Evolutionary conservation across 2,888 invertebrate genomes (phyloP), one percentile per base, ranked within the genome.

Genomic region (Meandrusa payeni): DNA sequence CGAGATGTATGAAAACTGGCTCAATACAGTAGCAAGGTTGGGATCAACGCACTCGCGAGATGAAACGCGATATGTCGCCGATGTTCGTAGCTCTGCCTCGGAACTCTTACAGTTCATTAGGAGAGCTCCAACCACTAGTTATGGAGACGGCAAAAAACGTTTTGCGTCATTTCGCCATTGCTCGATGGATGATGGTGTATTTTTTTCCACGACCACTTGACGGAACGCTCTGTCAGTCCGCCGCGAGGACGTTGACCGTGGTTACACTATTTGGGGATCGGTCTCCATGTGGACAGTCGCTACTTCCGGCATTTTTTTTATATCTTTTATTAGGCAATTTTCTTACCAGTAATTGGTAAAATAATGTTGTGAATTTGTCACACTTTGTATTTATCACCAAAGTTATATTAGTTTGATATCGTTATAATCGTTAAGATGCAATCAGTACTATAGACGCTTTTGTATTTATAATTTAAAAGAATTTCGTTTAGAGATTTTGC

Each of bases 171-270:
- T 77, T 74, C 69, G 62, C 73, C 64, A 60, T 63, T 55, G 59
- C 61, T 63, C 47, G 46, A 54, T 54, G 47, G 66, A 69, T 69
- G 67, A 69, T 69, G 68, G 66, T 68, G 67, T 64, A 62, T 60
- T 62, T 70, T 78, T 77, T 79, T 75, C 71, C 59, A 58, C 71
- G 69, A 71, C 70, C 70, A 74, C 71, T 77, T 76, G 76, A 76
- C 72, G 70, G 76, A 79, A 76, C 76, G 66, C 64, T 71, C 60
- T 69, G 71, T 69, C 69, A 59, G 71, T 64, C 72, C 70, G 71
- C 67, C 41, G 50, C 41, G 60, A 48, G 86, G 79, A 71, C 87
- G 58, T 82, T 85, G 86, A 87, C 86, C 85, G 76, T 76, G 68
- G 57, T 57, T 67, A 61, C 64, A 69, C 69, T 82, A 76, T 77